Percentiles rank a stretch among this genome's conserved stretches.
Evolutionary conservation across 1,140 invertebrate species (phyloP).

Genomic region (Papilio machaon): DNA sequence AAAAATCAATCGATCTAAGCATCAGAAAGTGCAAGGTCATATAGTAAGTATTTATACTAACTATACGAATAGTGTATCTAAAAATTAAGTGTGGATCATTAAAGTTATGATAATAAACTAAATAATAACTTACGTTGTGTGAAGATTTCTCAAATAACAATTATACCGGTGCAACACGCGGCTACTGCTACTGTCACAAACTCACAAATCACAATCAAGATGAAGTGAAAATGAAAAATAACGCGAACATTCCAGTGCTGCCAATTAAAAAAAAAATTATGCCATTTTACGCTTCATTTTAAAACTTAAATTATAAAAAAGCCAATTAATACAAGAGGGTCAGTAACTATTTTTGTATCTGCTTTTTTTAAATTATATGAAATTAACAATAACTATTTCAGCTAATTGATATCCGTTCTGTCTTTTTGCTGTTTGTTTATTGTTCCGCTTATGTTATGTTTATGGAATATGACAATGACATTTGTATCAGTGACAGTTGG

Average conservation of each 20-base stretch:
- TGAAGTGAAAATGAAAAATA: slow-evolving; percentile 3
- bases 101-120: background rate
- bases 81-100: background rate
- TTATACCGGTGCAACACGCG: slow-evolving; percentile 55
- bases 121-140: slow-evolving; percentile 43
- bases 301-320: no score
- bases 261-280: background rate
- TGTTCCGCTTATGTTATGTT: background rate
- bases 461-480: background rate
- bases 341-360: no score
- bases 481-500: background rate
- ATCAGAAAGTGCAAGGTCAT: slow-evolving; percentile 42
- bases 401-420: no score
- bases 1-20: slow-evolving; percentile 46
- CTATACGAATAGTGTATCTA: slow-evolving; percentile 33
- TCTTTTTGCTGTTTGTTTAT: no score
- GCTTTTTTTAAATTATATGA: no score
- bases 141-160: slow-evolving; percentile 36
- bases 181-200: slow-evolving; percentile 43
- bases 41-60: slow-evolving; percentile 39
- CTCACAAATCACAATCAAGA: slow-evolving; percentile 32
- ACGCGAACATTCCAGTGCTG: background rate
- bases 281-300: no score
- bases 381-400: no score
- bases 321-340: no score